These are phyloP conservation scores for Dolichopus griseipennis DNA, from an alignment of 2,888 invertebrate genomes.

Conservation along the genomic window DNA sequence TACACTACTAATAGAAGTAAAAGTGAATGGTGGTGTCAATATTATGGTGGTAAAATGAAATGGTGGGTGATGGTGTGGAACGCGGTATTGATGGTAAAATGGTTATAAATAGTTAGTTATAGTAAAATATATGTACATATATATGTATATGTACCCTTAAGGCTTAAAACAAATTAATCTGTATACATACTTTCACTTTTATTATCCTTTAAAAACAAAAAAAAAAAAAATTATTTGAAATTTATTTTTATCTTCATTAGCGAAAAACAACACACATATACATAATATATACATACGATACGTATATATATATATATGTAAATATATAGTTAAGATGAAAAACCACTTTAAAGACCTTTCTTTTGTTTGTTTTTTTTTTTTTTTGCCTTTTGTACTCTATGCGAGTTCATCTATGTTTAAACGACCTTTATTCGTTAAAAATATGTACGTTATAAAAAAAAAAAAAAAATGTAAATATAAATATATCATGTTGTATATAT, in stretches of 20 bases:
- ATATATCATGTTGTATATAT: too few species aligned
- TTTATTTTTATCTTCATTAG: slow-evolving; percentile 6
- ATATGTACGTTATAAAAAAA: too few species aligned
- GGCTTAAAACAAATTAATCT: slow-evolving; percentile 1
- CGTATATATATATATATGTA: too few species aligned
- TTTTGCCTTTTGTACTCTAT: neutral
- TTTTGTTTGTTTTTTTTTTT: neutral
- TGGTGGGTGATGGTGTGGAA: too few species aligned
- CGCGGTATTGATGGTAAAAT: too few species aligned
- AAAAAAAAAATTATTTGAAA: too few species aligned
- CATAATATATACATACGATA: too few species aligned
- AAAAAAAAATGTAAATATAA: too few species aligned
- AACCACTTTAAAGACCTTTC: slow-evolving; percentile 2
- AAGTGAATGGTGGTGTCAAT: too few species aligned
- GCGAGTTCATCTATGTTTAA: neutral
- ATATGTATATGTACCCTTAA: neutral
- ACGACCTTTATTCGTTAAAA: neutral
- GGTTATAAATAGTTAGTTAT: too few species aligned
- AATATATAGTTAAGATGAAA: neutral
- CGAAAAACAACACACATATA: neutral
- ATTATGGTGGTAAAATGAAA: too few species aligned
- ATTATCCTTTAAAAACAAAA: slow-evolving; percentile 4
- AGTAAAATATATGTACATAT: neutral
- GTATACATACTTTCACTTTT: neutral
- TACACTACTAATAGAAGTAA: too few species aligned